phyloP scores from a whole-genome alignment of 2,797 vertebrate genomes.

The Pangasius mekongensis region DNA sequence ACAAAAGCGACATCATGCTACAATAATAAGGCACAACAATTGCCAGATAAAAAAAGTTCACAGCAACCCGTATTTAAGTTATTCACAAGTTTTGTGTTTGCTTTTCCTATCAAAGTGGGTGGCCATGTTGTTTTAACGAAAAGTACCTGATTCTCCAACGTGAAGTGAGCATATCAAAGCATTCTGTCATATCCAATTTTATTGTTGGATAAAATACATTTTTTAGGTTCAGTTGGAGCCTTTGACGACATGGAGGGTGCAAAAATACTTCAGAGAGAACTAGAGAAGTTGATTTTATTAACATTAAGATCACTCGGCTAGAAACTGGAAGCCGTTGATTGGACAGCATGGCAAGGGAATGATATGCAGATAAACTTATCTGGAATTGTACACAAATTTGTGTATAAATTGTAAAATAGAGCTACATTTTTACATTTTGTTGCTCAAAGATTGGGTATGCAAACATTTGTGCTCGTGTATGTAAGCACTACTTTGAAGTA shows the following conservation, averaged over 20 bases:
- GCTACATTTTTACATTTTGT: too few species aligned
- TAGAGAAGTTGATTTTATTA: not conserved
- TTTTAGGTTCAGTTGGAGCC: not conserved
- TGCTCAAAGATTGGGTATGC: too few species aligned
- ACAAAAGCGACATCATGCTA: not conserved
- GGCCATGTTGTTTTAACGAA: not conserved
- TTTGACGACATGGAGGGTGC: not conserved
- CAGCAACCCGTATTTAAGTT: not conserved
- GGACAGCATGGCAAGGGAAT: not conserved
- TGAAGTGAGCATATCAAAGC: not conserved
- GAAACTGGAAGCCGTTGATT: not conserved
- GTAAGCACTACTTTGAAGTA: too few species aligned
- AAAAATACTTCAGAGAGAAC: not conserved
- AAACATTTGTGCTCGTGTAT: too few species aligned
- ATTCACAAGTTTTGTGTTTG: not conserved
- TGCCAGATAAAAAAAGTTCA: not conserved
- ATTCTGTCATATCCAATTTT: not conserved
- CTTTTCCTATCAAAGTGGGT: not conserved
- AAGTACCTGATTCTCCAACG: not conserved
- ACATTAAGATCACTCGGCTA: too few species aligned
- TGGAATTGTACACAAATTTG: not conserved
- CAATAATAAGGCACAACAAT: not conserved
- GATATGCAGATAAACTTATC: not conserved
- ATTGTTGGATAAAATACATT: not conserved
- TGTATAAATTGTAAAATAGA: too few species aligned